Base-by-base conservation (phyloP, 1,140 invertebrate genomes). In the Drosophila paulistorum region DNA sequence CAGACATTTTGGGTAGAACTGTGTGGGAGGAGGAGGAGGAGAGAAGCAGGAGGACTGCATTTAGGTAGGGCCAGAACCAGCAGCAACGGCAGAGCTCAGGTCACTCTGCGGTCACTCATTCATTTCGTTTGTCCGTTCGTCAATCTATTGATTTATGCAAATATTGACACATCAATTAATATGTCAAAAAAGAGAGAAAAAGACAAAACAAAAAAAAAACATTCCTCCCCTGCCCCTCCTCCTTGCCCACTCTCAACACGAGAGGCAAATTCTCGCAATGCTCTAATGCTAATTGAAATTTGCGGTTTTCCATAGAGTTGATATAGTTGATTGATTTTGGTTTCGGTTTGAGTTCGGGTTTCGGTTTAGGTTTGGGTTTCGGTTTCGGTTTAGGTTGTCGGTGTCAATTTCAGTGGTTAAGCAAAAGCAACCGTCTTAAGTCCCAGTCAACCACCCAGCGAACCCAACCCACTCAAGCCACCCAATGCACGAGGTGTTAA, bases 81-180 rank as follows among this genome's bases (percentile, higher is more conserved):
- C 37, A 39, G 37, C 37, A 39, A 13, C 2, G 11, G 37, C 37
- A 39, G 17, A 48, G 9, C 42, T 48, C 42, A 48, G 42, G 45
- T 51, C 45, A 51, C 45, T 51, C 17, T 51, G 45, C 11, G 45
- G 57, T 59, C 57, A 59, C 13, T 59, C 57, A 39, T 37, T 39
- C 57, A 17, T 37, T 61, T 59, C 57, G 6, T 30, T 59, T 14
- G 17, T 35, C 35, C 33, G 35, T 37, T 65, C 20, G 6, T 33
- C 45, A 45, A 37, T 23, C 68, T 72, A 73, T 76, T 69, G 77
- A 73, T 77, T 79, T 73, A 76, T 76, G 76, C 60, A 67, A 68
- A 78, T 71, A 71, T 76, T 76, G 73, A 55, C 68, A 76, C 64
- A 57, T 76, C 74, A 79, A 79, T 79, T 79, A 79, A 76, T 69